Conservation (phyloP, 2,888 invertebrate species). For the Drosophila lacicola region DNA sequence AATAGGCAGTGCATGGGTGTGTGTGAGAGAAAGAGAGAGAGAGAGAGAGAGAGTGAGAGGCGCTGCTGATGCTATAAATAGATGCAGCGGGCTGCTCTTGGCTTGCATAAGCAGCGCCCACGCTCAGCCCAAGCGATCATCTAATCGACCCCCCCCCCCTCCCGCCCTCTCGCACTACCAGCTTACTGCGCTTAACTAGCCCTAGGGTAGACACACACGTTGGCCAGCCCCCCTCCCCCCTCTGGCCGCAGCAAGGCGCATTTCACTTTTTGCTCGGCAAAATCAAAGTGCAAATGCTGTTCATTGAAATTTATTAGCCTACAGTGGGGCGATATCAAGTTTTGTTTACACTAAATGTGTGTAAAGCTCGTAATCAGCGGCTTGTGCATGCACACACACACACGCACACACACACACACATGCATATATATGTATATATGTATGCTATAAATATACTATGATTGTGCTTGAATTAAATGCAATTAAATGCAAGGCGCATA, state of each 20-base stretch:
- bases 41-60: background rate
- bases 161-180: background rate
- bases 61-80: constrained; percentile 37
- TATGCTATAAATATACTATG: background rate
- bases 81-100: constrained; percentile 1
- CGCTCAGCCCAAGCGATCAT: constrained; percentile 2
- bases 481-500: constrained; percentile 46
- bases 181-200: background rate
- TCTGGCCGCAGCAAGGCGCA: constrained; percentile 2
- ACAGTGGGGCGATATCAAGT: constrained; percentile 7
- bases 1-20: background rate
- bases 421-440: background rate
- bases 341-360: background rate
- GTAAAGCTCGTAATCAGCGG: background rate
- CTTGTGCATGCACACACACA: background rate
- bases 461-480: constrained; percentile 40
- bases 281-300: constrained; percentile 52
- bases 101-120: constrained; percentile 25
- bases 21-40: background rate
- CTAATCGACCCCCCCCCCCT: background rate
- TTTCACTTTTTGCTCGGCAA: constrained; percentile 40
- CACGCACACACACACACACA: background rate
- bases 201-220: no score
- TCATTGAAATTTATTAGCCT: constrained; percentile 66
- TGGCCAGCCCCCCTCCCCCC: background rate